Evolutionary conservation across 2,113 vertebrate genomes (phyloP).

Genomic region (Triplophysa tibetana): DNA sequence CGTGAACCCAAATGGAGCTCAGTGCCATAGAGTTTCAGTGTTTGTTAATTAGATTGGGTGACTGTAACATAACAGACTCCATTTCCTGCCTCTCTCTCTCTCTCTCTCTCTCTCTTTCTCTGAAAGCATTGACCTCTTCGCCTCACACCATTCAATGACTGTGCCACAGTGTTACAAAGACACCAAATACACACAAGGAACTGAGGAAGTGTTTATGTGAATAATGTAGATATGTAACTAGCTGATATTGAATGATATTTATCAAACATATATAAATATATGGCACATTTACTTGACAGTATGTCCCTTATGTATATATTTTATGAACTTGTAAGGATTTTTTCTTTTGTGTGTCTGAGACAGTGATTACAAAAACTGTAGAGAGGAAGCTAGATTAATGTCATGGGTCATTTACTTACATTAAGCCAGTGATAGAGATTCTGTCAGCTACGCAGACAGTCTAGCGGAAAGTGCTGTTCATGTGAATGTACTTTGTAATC

Average conservation of each 20-base stretch:
- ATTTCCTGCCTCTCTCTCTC: constrained; percentile 32
- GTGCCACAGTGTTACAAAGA: constrained; percentile 22
- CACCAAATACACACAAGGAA: constrained; percentile 34
- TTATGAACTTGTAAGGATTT: constrained; percentile 36
- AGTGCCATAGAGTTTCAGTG: background rate
- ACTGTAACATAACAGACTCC: constrained; percentile 8
- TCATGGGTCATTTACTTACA: constrained; percentile 40
- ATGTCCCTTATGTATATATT: constrained; percentile 43
- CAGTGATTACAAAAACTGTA: constrained; percentile 25
- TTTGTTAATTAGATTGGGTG: constrained; percentile 32
- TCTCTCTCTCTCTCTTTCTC: background rate
- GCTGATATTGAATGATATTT: constrained; percentile 48
- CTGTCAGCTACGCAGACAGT: constrained; percentile 56
- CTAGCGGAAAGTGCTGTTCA: constrained; percentile 59
- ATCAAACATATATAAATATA: constrained; percentile 48
- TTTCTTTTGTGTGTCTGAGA: constrained; percentile 48
- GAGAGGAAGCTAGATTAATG: constrained; percentile 54
- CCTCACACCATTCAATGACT: constrained; percentile 24
- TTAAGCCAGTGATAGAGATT: constrained; percentile 49
- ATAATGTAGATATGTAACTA: constrained; percentile 45
- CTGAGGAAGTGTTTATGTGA: constrained; percentile 13
- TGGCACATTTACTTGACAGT: constrained; percentile 48
- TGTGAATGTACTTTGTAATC: constrained; percentile 80
- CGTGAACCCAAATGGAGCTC: background rate
- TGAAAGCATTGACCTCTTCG: background rate